A percentile compares a stretch with the other conserved stretches of the same genome.
phyloP scores from a whole-genome alignment of 2,888 invertebrate species.

The Thereva unica region DNA sequence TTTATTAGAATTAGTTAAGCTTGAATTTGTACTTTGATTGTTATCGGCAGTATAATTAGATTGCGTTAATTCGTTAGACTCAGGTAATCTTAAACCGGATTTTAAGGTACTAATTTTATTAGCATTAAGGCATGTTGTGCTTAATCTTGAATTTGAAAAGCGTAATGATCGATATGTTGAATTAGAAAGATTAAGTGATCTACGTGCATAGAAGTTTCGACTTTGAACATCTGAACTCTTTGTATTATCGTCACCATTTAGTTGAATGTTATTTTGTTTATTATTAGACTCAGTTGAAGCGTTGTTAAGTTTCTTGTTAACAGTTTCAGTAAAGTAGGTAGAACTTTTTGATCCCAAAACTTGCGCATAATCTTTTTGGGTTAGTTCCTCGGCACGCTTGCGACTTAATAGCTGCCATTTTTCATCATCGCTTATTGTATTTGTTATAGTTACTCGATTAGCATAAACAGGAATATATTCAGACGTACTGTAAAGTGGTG shows the following conservation, averaged over 20 bases:
- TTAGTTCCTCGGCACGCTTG: conserved; percentile 49
- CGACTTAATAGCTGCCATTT: conserved; percentile 57
- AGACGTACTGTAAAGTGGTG: conserved; percentile 50
- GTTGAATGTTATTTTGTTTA: background rate
- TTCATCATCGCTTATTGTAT: conserved; percentile 55
- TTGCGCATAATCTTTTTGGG: conserved; percentile 45
- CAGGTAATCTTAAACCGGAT: conserved; percentile 1
- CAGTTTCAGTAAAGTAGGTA: conserved; percentile 33
- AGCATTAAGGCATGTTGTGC: conserved; percentile 53
- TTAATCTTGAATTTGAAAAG: conserved; percentile 55
- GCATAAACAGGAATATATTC: conserved; percentile 57
- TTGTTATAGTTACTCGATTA: conserved; percentile 54
- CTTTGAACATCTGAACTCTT: conserved; percentile 46
- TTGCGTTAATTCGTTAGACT: conserved; percentile 9
- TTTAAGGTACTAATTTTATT: conserved; percentile 5
- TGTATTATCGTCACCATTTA: conserved; percentile 46
- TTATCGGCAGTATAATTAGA: background rate
- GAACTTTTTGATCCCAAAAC: conserved; percentile 39
- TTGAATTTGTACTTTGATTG: conserved; percentile 14
- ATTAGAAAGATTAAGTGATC: conserved; percentile 55
- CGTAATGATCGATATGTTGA: conserved; percentile 56
- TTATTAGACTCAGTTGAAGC: background rate
- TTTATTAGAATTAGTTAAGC: conserved; percentile 20
- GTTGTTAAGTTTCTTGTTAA: conserved; percentile 12
- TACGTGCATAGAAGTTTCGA: conserved; percentile 53